phyloP scores from a whole-genome alignment of 2,888 invertebrate genomes.

The Linyphia triangularis region DNA sequence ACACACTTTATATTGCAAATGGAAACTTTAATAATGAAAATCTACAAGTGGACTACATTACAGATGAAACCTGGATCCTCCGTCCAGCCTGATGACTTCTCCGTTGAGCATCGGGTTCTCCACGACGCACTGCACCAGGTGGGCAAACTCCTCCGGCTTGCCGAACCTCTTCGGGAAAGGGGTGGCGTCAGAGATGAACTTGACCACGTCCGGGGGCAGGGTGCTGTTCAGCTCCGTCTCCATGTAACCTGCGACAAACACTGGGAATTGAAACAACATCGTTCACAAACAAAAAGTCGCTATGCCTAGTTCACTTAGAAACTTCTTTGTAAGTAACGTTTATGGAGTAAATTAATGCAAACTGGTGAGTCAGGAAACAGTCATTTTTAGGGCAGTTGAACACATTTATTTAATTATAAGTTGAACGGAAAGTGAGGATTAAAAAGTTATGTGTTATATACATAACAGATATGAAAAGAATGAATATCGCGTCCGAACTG shows the following conservation, averaged over 20 bases:
- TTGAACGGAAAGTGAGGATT: no score
- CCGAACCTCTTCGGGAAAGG: constrained; percentile 93
- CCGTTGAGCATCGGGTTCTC: constrained; percentile 95
- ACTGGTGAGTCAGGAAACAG: no score
- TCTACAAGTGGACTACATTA: no score
- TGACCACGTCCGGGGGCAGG: constrained; percentile 45
- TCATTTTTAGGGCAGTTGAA: no score
- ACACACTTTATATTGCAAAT: no score
- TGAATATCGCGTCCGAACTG: no score
- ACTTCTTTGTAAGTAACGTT: background rate
- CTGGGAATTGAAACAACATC: background rate
- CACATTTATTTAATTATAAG: no score
- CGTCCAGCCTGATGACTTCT: constrained; percentile 93
- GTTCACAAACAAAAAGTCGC: background rate
- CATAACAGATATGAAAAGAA: no score
- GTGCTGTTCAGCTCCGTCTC: constrained; percentile 51
- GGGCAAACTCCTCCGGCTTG: constrained; percentile 91
- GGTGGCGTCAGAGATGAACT: constrained; percentile 81
- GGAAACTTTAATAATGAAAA: no score
- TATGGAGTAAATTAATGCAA: no score
- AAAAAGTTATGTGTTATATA: no score
- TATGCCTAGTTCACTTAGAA: no score
- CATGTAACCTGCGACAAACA: constrained; percentile 36
- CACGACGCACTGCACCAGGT: constrained; percentile 89
- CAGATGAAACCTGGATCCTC: constrained; percentile 83